Percentiles rank a stretch among this genome's conserved stretches.
Evolutionary conservation across 2,113 vertebrate species (phyloP).

Genomic region (Macheiramphus alcinus): DNA sequence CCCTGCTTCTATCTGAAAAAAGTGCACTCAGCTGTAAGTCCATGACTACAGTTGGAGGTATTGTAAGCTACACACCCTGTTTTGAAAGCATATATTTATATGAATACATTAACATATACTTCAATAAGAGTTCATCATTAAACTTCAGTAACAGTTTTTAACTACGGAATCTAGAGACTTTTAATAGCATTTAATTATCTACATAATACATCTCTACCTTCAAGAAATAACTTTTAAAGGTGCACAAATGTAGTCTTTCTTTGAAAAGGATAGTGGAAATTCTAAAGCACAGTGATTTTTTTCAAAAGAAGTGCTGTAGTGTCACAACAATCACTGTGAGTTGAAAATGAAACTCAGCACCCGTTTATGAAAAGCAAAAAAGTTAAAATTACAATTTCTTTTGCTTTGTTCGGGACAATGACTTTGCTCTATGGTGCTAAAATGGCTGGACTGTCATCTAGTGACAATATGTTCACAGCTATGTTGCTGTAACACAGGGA

Average conservation of each 20-base stretch:
- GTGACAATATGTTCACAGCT: background rate
- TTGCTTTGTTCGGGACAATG: constrained; percentile 9
- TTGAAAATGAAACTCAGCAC: background rate
- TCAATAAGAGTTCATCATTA: background rate
- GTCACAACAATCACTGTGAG: background rate
- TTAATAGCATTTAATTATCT: background rate
- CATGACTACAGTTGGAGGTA: background rate
- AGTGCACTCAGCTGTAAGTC: background rate
- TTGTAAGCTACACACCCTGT: background rate
- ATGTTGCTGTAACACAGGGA: background rate
- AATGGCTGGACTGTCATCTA: constrained; percentile 19
- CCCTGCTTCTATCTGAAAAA: background rate
- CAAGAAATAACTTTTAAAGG: background rate
- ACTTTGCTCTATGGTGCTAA: constrained; percentile 27
- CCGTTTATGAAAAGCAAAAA: background rate
- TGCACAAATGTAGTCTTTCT: background rate
- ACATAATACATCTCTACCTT: background rate
- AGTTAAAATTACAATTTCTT: background rate
- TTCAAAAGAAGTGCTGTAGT: background rate
- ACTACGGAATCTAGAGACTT: background rate
- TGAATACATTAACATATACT: background rate
- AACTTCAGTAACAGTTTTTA: background rate
- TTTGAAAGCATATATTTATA: background rate
- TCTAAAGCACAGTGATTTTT: background rate
- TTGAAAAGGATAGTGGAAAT: background rate